Evolutionary conservation across 2,888 invertebrate genomes (phyloP).

Genomic region (Sminthurinus aureus): DNA sequence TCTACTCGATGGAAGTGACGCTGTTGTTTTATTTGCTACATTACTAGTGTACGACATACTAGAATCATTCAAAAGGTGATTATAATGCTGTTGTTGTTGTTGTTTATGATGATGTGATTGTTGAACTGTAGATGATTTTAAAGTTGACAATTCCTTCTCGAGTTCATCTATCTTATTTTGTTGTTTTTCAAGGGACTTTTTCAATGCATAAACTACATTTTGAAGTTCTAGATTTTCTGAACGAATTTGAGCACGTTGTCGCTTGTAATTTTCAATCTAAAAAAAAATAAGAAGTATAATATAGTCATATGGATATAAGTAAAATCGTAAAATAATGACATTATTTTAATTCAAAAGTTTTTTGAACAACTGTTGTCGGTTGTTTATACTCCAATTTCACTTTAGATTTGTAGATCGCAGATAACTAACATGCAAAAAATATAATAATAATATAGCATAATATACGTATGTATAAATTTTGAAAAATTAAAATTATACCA

Average conservation of each 20-base stretch:
- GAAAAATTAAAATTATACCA: neutral
- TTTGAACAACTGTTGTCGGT: neutral
- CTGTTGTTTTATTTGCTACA: neutral
- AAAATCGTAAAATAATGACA: neutral
- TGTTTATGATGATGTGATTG: neutral
- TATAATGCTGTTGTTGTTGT: neutral
- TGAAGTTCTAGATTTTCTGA: constrained; percentile 33
- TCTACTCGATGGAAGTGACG: constrained; percentile 1
- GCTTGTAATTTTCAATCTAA: constrained; percentile 47
- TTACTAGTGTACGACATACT: constrained; percentile 5
- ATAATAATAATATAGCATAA: neutral
- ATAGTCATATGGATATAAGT: neutral
- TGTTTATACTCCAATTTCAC: no score
- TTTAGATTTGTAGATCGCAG: no score
- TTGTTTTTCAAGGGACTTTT: constrained; percentile 38
- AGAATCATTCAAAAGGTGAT: constrained; percentile 14
- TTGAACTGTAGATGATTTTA: neutral
- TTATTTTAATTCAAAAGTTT: no score
- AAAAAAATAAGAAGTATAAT: neutral
- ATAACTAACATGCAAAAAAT: neutral
- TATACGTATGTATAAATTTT: neutral
- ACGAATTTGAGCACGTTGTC: constrained; percentile 48
- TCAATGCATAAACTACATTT: constrained; percentile 32
- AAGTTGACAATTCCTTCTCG: neutral
- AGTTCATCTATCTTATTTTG: constrained; percentile 3